A percentile compares a stretch with the other conserved stretches of the same genome.
These are phyloP conservation scores for Phortica variegata DNA, from an alignment of 1,140 invertebrate genomes.

Conservation along the genomic window DNA sequence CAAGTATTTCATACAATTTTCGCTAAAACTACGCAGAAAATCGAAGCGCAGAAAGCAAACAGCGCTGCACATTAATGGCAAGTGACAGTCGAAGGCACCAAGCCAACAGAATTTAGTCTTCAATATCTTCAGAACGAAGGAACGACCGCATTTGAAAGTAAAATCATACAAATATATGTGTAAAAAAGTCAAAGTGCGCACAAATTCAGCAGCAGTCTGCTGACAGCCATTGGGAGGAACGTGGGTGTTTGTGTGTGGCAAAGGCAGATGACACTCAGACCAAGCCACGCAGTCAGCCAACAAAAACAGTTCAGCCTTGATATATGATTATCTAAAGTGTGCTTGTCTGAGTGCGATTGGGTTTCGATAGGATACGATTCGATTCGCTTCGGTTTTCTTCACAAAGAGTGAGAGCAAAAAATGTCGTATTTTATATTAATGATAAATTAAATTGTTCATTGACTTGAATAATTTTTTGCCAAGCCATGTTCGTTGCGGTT, in stretches of 20 bases:
- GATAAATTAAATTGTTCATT: constrained; percentile 55
- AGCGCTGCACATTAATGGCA: constrained; percentile 1
- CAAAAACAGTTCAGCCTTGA: too few species aligned
- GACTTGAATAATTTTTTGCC: constrained; percentile 54
- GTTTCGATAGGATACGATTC: constrained; percentile 10
- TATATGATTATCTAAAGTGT: too few species aligned
- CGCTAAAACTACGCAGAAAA: background rate
- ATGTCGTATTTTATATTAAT: constrained; percentile 53
- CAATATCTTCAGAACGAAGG: constrained; percentile 4
- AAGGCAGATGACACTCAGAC: constrained; percentile 1
- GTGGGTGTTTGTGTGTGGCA: background rate
- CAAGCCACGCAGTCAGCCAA: constrained; percentile 6
- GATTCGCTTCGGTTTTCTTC: constrained; percentile 10
- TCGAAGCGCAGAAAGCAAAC: background rate
- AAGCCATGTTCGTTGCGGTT: too few species aligned
- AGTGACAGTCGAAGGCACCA: constrained; percentile 1
- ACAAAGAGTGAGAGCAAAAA: constrained; percentile 29
- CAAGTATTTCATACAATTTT: constrained; percentile 32
- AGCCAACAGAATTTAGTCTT: too few species aligned
- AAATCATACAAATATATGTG: constrained; percentile 52
- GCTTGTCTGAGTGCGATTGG: too few species aligned
- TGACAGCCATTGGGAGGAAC: constrained; percentile 8
- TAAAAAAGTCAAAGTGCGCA: constrained; percentile 26
- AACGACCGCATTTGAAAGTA: constrained; percentile 47
- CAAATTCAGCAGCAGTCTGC: too few species aligned